Evolutionary conservation across 2,797 vertebrate species (phyloP).

Genomic region (Eremophila alpestris): DNA sequence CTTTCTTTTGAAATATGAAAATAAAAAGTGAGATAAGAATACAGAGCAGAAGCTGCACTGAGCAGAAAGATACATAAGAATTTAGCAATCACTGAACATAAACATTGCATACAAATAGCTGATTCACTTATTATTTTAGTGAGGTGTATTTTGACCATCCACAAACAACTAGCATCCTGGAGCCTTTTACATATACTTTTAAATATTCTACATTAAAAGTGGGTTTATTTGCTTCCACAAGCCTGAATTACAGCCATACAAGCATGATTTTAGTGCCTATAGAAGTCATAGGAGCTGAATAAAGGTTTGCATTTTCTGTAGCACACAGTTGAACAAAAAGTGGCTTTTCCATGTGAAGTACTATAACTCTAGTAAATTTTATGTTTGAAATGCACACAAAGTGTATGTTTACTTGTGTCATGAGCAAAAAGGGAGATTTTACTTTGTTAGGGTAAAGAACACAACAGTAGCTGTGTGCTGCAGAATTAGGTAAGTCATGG

Average conservation of each 20-base stretch:
- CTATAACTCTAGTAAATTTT: background rate
- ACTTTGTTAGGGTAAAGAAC: background rate
- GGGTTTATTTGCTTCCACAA: background rate
- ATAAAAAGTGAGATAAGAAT: background rate
- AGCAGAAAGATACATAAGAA: background rate
- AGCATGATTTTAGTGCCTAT: background rate
- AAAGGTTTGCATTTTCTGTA: background rate
- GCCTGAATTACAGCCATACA: background rate
- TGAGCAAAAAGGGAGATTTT: background rate
- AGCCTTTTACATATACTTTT: background rate
- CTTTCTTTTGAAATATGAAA: background rate
- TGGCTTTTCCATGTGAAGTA: background rate
- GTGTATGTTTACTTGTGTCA: background rate
- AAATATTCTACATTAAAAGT: background rate
- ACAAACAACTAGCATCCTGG: background rate
- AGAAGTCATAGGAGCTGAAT: background rate
- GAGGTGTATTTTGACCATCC: background rate
- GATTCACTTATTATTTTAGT: background rate
- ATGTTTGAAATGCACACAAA: background rate
- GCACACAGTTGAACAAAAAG: background rate
- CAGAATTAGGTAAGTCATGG: background rate
- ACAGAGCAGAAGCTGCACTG: background rate
- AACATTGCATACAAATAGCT: background rate
- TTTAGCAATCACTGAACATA: background rate
- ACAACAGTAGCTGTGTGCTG: background rate